Evolutionary conservation across 35 echinoderm and acorn worm genomes (phyloP), one percentile per base, ranked within the genome.

Genomic region (Acanthaster planci): DNA sequence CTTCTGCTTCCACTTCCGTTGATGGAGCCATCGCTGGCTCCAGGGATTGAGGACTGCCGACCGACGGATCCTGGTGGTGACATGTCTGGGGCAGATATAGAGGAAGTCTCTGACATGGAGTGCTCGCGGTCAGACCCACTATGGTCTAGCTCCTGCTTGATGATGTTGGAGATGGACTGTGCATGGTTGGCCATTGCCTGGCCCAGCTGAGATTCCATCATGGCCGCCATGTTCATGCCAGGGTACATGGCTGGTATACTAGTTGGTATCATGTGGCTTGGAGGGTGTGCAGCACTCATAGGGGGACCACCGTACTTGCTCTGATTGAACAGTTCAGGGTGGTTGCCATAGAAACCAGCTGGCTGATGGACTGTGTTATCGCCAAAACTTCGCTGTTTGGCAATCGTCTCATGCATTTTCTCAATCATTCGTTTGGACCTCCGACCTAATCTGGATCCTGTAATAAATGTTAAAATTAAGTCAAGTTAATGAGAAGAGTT

Each of bases 401-500:
- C 91, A 27, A 98, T 98, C 35, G 91, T 98, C 55, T 98, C 95
- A 57, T 98, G 95, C 95, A 98, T 98, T 54, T 89, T 93, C 57
- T 98, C 95, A 77, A 98, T 98, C 95, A 98, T 98, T 23, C 95
- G 54, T 78, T 98, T 98, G 57, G 95, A 98, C 50, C 95, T 82
- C 51, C 95, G 57, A 32, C 95, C 95, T 37, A 98, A 89, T 37
- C 95, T 81, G 67, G 95, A 98, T 17, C 92, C 95, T 98, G 82
- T 23, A 82, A 31, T 10, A 72, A 37, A 67, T 37, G 7, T 5
- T 7, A 79, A 79, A 79, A 79, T 21, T 8, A 79, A 4, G 19
- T 79, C 9, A 79, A 21, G 39, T 34, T 40, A 37, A 7, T 29
- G 8, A 79, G 9, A 35, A 35, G 19, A 37, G 23, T 6, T 6